Conservation (phyloP, 1,140 invertebrate species). For the Drosophila kurseongensis region DNA sequence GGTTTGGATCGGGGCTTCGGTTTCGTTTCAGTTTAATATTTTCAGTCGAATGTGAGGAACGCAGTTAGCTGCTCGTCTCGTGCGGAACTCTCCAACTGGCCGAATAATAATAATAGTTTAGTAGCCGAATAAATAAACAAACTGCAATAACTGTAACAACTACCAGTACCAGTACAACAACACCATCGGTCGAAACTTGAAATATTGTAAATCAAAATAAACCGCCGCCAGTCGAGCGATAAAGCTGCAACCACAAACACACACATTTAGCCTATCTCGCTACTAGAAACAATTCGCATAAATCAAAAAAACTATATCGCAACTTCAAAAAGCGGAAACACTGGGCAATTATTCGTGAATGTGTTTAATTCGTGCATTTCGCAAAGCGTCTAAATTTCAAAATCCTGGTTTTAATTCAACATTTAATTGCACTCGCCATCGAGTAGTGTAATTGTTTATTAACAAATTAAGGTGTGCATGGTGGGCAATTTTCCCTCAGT, state of each 20-base stretch:
- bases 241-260: constrained; percentile 25
- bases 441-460: constrained; percentile 66
- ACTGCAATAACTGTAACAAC: constrained; percentile 37
- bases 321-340: constrained; percentile 53
- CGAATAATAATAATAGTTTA: constrained; percentile 30
- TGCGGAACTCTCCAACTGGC: constrained; percentile 60
- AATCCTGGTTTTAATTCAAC: constrained; percentile 39
- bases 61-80: constrained; percentile 80
- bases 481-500: constrained; percentile 17
- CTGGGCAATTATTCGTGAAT: constrained; percentile 60
- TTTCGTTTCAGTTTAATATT: constrained; percentile 13
- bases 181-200: constrained; percentile 36
- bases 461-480: constrained; percentile 56
- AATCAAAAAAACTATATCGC: constrained; percentile 41
- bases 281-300: constrained; percentile 41
- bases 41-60: constrained; percentile 80
- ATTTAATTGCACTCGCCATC: constrained; percentile 57
- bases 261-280: constrained; percentile 25
- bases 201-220: constrained; percentile 62
- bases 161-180: constrained; percentile 6
- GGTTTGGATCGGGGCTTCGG: constrained; percentile 24
- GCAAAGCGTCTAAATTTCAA: constrained; percentile 25
- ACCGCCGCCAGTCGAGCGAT: constrained; percentile 17
- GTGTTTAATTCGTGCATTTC: constrained; percentile 36
- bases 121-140: constrained; percentile 42